Evolutionary conservation across 2,113 vertebrate species (phyloP).

Genomic region (Prinia subflava): DNA sequence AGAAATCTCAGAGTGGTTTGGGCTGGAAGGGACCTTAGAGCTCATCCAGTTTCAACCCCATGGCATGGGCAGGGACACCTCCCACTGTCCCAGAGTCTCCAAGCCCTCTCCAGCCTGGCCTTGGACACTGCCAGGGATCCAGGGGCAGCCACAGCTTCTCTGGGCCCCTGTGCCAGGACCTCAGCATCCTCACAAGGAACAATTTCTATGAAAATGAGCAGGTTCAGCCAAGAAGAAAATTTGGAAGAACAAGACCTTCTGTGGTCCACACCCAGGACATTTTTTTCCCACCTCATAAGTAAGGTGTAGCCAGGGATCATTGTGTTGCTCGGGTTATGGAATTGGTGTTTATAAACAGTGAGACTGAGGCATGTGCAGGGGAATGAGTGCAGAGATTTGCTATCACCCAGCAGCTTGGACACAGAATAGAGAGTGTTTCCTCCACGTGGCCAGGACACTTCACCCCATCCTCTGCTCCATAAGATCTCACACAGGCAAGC

Average conservation of each 20-base stretch:
- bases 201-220: not conserved
- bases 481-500: not conserved
- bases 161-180: not conserved
- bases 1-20: not conserved
- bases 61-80: not conserved
- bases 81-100: not conserved
- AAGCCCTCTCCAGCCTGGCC: fast-evolving
- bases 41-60: not conserved
- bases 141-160: not conserved
- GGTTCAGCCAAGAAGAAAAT: not conserved
- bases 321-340: not conserved
- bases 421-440: fast-evolving
- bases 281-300: not conserved
- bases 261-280: not conserved
- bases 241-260: not conserved
- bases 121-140: not conserved
- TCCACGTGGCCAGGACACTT: not conserved
- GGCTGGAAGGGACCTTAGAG: not conserved
- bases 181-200: fast-evolving
- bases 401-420: not conserved
- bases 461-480: fast-evolving
- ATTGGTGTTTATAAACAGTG: not conserved
- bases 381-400: not conserved
- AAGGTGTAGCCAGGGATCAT: not conserved
- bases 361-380: not conserved